Base-by-base conservation (phyloP, 2,797 vertebrate genomes). In the Bradypodion pumilum region DNA sequence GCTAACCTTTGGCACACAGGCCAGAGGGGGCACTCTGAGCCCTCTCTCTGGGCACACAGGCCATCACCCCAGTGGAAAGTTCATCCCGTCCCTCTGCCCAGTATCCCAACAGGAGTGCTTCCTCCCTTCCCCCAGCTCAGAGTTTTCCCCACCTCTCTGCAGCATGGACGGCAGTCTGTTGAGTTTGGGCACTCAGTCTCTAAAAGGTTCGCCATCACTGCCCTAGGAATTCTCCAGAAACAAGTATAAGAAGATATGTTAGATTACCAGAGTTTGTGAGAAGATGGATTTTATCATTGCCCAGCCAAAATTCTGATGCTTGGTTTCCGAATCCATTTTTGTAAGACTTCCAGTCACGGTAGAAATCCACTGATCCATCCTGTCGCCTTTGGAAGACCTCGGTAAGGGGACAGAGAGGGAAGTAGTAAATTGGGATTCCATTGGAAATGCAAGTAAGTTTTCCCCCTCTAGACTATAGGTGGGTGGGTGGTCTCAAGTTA, bases 261-360 rank as follows among this genome's bases (percentile, higher is more conserved):
- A 42, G 86, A 90, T 75, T 85, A 66, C 87, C 87, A 63, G n/a
- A 56, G 3, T 59, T 81, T 37, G 87, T 89, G 40, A 90, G 84
- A 37, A 79, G 70, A 62, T 89, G 73, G 59, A 90, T 76, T 21
- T 89, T 89, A 75, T 90, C 89, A 78, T 89, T 90, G 63, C 89
- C 89, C 69, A 90, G 59, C 87, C 89, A 90, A 74, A 90, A 89
- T 56, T 90, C 89, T 29, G 77, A 62, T 2, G 56, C 52, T 59
- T 85, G 74, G 19, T 44, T 72, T 8, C 89, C 89, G 62, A 90
- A 90, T 3, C 85, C 89, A 65, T 85, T 80, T 44, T 81, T 89
- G 44, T 90, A 90, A n/a, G 84, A 79, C 7, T 78, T 69, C 89
- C 89, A 90, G 62, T 23, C 74, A 44, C 74, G 81, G 42, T 76